A percentile compares a stretch with the other conserved stretches of the same genome.
phyloP scores from a whole-genome alignment of 1,140 invertebrate species.

The Camponotus vicinus region DNA sequence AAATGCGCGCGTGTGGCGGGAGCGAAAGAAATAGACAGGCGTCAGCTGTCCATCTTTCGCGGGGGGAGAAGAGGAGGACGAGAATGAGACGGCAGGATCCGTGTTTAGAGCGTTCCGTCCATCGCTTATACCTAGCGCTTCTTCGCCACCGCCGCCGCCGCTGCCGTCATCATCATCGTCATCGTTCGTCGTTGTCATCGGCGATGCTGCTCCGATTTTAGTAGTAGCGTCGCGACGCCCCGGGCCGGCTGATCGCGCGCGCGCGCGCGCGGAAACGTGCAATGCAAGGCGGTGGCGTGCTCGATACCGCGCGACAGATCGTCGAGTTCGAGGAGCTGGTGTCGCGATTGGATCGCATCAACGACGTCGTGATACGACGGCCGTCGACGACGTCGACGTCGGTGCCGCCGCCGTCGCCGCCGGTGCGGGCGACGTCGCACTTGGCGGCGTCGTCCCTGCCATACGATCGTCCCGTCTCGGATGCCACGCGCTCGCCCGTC shows the following conservation, averaged over 20 bases:
- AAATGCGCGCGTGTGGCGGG: conserved; percentile 30
- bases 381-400: conserved; percentile 10
- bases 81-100: conserved; percentile 49
- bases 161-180: not conserved
- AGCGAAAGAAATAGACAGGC: not conserved
- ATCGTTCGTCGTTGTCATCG: conserved; percentile 7
- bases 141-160: not conserved
- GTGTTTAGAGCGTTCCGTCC: conserved; percentile 58
- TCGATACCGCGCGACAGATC: conserved; percentile 81
- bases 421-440: conserved; percentile 6
- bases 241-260: conserved; percentile 65
- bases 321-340: conserved; percentile 84
- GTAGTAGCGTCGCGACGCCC: conserved; percentile 83
- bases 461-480: not conserved
- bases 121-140: conserved; percentile 42
- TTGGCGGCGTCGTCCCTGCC: conserved; percentile 18
- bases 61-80: not conserved
- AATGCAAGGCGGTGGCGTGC: conserved; percentile 73
- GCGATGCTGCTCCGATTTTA: conserved; percentile 74
- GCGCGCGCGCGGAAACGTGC: conserved; percentile 62
- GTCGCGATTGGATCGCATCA: conserved; percentile 82
- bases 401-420: conserved; percentile 24
- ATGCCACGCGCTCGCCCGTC: not conserved
- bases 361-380: conserved; percentile 67
- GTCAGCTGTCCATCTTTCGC: conserved; percentile 21